phyloP scores from a whole-genome alignment of 2,888 invertebrate genomes.

The Yponomeuta cagnagella region DNA sequence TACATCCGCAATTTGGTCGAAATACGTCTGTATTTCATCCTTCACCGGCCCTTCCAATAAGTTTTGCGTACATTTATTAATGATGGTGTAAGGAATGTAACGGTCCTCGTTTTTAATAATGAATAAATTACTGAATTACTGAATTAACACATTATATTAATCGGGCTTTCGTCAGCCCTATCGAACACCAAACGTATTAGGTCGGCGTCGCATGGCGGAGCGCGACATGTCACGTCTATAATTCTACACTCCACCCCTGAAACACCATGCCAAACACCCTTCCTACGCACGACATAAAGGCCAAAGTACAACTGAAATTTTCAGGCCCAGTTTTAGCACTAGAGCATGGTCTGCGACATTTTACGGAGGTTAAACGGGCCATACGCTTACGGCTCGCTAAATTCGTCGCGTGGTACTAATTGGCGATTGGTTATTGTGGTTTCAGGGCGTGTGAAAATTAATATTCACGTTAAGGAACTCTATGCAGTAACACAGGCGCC shows the following conservation, averaged over 20 bases:
- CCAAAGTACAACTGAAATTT: background rate
- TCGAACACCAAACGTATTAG: background rate
- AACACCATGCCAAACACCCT: background rate
- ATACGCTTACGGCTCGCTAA: conserved; percentile 51
- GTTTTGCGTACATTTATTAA: no score
- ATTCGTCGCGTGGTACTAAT: conserved; percentile 20
- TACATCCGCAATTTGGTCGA: no score
- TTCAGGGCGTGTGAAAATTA: no score
- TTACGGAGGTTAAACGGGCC: conserved; percentile 42
- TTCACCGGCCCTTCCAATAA: no score
- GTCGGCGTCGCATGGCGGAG: background rate
- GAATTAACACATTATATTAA: background rate
- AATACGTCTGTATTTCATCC: no score
- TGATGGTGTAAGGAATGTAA: no score
- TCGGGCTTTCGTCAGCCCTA: background rate
- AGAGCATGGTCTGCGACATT: conserved; percentile 30
- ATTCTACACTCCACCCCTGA: background rate
- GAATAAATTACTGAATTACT: no score
- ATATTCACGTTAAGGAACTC: no score
- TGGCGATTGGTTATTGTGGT: background rate
- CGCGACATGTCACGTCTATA: background rate
- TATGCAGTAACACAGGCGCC: no score
- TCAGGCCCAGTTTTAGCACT: background rate
- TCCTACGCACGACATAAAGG: background rate
- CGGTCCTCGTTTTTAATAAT: no score